Evolutionary conservation across 2,113 vertebrate species (phyloP).

Genomic region (Herpailurus yagouaroundi): DNA sequence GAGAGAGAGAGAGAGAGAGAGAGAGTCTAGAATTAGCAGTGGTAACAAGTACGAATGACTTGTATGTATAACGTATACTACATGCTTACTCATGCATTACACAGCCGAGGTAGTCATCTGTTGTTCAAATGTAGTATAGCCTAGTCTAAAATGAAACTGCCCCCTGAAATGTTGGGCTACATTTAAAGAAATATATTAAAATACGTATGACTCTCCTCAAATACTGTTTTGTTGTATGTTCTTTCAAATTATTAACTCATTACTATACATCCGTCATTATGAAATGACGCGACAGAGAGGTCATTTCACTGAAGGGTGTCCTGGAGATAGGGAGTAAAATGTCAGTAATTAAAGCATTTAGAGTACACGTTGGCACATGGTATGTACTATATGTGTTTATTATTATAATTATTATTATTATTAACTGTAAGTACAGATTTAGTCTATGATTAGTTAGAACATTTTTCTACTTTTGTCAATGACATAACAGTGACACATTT

Average conservation of each 20-base stretch:
- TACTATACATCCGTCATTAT: neutral
- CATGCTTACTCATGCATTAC: too few species aligned
- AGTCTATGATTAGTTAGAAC: neutral
- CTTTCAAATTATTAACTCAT: neutral
- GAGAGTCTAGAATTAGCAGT: neutral
- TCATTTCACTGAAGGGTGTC: neutral
- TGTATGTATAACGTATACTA: neutral
- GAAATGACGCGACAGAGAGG: neutral
- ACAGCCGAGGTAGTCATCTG: neutral
- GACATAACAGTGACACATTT: neutral
- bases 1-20: neutral
- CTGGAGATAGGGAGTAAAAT: neutral
- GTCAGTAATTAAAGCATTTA: neutral
- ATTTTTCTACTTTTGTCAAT: neutral
- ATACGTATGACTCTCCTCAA: neutral
- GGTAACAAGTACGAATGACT: neutral
- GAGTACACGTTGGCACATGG: neutral
- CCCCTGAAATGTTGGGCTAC: neutral
- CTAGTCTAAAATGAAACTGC: neutral
- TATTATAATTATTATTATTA: neutral
- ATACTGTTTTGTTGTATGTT: neutral
- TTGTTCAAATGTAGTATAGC: neutral
- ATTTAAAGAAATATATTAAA: neutral
- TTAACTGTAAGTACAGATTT: neutral
- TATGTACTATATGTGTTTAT: neutral